These are phyloP conservation scores for Hylaea fasciaria DNA, from an alignment of 2,888 invertebrate genomes.

Conservation along the genomic window DNA sequence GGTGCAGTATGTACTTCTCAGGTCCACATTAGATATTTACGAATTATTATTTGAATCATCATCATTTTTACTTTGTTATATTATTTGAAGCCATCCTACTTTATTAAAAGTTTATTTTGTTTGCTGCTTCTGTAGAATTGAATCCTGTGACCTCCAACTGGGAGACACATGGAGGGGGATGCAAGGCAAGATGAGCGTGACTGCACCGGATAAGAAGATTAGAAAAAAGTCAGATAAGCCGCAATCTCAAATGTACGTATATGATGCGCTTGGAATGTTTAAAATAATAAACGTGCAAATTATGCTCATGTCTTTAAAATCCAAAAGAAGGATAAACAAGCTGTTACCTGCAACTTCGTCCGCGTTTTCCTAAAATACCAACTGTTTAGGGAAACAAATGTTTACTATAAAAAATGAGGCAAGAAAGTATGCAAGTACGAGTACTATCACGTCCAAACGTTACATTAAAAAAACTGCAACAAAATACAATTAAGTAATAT, in stretches of 20 bases:
- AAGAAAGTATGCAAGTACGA: too few species aligned
- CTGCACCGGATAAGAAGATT: slow-evolving; percentile 88
- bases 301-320: slow-evolving; percentile 49
- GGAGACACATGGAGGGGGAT: slow-evolving; percentile 90
- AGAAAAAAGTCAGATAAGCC: slow-evolving; percentile 89
- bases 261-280: slow-evolving; percentile 68
- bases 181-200: slow-evolving; percentile 94
- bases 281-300: slow-evolving; percentile 52
- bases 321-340: slow-evolving; percentile 22
- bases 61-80: slow-evolving; percentile 45
- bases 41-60: slow-evolving; percentile 40
- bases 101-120: slow-evolving; percentile 76
- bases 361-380: too few species aligned
- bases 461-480: too few species aligned
- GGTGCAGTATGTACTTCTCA: slow-evolving; percentile 27
- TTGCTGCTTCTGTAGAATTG: slow-evolving; percentile 90
- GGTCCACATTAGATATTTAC: slow-evolving; percentile 39
- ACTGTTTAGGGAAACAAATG: too few species aligned
- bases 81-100: slow-evolving; percentile 53
- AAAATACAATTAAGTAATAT: too few species aligned
- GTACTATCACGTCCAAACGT: too few species aligned
- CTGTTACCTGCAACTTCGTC: too few species aligned
- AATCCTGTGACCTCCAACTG: slow-evolving; percentile 94
- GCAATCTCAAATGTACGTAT: slow-evolving; percentile 87
- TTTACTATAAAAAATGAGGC: too few species aligned